These are phyloP conservation scores for Hippocampus mohnikei DNA, from an alignment of 2,113 vertebrate genomes.

Conservation along the genomic window DNA sequence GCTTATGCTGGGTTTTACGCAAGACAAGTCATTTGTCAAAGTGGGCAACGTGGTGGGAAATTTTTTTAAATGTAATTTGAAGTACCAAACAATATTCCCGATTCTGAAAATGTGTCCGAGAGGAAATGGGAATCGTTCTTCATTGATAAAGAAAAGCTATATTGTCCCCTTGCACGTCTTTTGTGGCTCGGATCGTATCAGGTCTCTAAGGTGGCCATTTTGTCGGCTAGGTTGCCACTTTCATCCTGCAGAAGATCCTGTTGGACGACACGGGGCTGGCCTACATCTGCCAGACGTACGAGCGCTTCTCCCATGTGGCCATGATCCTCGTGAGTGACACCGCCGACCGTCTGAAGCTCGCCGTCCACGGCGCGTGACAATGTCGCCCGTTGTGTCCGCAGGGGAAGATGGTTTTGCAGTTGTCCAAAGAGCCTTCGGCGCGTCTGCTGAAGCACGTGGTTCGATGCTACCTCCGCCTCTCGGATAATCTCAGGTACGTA, in stretches of 20 bases:
- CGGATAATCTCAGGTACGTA: conserved; percentile 91
- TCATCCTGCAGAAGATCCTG: conserved; percentile 97
- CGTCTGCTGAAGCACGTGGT: conserved; percentile 94
- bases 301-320: conserved; percentile 95
- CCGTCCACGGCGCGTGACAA: background rate
- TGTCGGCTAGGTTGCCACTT: conserved; percentile 86
- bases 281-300: conserved; percentile 96
- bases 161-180: background rate
- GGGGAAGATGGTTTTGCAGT: conserved; percentile 98
- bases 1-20: background rate
- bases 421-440: conserved; percentile 95
- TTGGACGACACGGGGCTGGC: conserved; percentile 96
- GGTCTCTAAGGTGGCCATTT: conserved; percentile 1
- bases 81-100: background rate
- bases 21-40: background rate
- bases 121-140: background rate
- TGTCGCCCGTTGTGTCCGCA: conserved; percentile 42
- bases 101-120: background rate
- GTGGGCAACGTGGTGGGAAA: background rate
- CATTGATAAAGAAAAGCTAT: too few relatives aligned
- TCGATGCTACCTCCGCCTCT: conserved; percentile 96
- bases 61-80: too few relatives aligned
- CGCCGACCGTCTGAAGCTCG: background rate
- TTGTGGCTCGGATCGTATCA: background rate
- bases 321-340: conserved; percentile 89